Evolutionary conservation across 2,797 vertebrate species (phyloP).

Genomic region (Heterohyrax brucei): DNA sequence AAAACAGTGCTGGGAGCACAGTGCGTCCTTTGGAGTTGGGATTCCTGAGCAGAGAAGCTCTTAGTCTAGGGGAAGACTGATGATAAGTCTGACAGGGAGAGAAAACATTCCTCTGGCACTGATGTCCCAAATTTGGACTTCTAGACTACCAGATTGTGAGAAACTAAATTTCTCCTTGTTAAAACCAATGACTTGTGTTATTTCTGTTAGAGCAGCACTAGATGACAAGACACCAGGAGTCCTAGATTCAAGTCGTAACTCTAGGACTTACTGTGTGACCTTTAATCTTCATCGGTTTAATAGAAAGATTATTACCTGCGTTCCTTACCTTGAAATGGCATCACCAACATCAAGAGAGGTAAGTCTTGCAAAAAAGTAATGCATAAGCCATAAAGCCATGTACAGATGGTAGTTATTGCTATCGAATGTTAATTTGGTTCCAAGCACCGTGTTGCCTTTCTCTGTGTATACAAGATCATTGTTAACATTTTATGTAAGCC

Average conservation of each 20-base stretch:
- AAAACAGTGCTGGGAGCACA: too few species aligned
- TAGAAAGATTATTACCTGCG: background rate
- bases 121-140: too few species aligned
- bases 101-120: too few species aligned
- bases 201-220: too few species aligned
- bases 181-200: too few species aligned
- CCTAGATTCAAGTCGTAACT: background rate
- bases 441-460: background rate
- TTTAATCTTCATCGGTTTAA: background rate
- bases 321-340: constrained; percentile 51
- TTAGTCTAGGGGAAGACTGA: too few species aligned
- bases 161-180: too few species aligned
- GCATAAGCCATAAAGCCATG: background rate
- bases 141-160: too few species aligned
- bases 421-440: background rate
- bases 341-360: background rate
- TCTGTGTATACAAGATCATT: background rate
- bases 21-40: too few species aligned
- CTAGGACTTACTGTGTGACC: background rate
- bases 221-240: background rate
- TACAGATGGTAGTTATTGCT: background rate
- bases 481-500: background rate
- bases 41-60: too few species aligned
- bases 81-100: too few species aligned
- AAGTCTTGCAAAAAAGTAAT: constrained; percentile 4